Evolutionary conservation across 2,113 vertebrate genomes (phyloP).

Genomic region (Rhombomys opimus): DNA sequence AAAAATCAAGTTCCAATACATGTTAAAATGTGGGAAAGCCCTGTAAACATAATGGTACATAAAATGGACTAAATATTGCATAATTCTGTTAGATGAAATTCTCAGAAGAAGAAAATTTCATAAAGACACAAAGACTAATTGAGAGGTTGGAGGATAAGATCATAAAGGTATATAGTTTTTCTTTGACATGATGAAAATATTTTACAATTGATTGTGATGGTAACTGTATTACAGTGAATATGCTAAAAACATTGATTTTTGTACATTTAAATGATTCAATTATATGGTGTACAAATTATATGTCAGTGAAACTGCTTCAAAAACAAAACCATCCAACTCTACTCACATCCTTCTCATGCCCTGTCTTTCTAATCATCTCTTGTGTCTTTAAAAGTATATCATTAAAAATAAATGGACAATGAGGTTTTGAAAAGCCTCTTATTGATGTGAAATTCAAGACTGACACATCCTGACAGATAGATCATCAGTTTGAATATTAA

Average conservation of each 20-base stretch:
- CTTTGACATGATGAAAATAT: background rate
- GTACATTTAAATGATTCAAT: background rate
- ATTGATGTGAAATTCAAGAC: slow-evolving; percentile 14
- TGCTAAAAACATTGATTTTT: background rate
- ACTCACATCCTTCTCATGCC: background rate
- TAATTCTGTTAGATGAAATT: background rate
- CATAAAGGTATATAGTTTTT: background rate
- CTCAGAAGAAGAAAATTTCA: background rate
- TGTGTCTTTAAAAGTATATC: slow-evolving; percentile 1
- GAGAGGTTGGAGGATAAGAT: background rate
- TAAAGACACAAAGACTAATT: background rate
- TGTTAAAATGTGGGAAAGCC: background rate
- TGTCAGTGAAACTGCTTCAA: background rate
- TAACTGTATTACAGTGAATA: background rate
- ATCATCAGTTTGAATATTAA: slow-evolving; percentile 28
- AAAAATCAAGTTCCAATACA: background rate
- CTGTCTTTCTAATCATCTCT: background rate
- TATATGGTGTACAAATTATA: background rate
- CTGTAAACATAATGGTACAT: background rate
- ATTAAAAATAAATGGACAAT: slow-evolving; percentile 16
- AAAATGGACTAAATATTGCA: background rate
- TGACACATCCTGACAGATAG: slow-evolving; percentile 32
- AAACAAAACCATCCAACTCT: background rate
- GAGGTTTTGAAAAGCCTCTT: background rate
- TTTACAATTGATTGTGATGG: background rate